Conservation (phyloP, 2,113 vertebrate species). For the Labeo catla region DNA sequence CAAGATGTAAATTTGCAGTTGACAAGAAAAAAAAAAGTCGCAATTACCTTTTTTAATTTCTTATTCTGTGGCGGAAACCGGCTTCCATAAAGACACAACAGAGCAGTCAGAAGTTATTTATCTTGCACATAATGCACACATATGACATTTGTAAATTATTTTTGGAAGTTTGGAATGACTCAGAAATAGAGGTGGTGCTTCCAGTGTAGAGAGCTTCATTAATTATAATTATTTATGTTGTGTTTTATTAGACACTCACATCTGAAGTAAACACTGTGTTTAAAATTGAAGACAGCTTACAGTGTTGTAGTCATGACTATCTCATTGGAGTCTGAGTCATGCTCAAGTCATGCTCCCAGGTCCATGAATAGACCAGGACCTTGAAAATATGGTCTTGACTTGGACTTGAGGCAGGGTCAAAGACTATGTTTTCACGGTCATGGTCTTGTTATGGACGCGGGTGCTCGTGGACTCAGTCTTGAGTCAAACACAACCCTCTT, state of each 20-base stretch:
- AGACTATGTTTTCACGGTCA: background rate
- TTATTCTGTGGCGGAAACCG: no score
- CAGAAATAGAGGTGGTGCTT: no score
- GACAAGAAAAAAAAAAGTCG: no score
- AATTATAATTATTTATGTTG: background rate
- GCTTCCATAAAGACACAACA: background rate
- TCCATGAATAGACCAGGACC: background rate
- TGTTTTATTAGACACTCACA: background rate
- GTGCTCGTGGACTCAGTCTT: background rate
- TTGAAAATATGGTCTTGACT: background rate
- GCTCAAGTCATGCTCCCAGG: background rate
- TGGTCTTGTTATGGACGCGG: background rate
- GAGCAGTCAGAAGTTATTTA: background rate
- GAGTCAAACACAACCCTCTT: background rate
- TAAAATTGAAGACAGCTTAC: no score
- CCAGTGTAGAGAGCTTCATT: background rate
- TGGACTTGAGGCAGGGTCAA: background rate
- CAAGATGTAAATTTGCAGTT: no score
- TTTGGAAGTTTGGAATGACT: background rate
- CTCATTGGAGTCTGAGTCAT: background rate
- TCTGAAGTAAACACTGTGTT: background rate
- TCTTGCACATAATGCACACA: background rate
- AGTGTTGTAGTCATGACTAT: background rate
- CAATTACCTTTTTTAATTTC: no score
- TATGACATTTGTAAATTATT: background rate